phyloP scores from a whole-genome alignment of 1,140 invertebrate genomes.

The Dendrolimus kikuchii region DNA sequence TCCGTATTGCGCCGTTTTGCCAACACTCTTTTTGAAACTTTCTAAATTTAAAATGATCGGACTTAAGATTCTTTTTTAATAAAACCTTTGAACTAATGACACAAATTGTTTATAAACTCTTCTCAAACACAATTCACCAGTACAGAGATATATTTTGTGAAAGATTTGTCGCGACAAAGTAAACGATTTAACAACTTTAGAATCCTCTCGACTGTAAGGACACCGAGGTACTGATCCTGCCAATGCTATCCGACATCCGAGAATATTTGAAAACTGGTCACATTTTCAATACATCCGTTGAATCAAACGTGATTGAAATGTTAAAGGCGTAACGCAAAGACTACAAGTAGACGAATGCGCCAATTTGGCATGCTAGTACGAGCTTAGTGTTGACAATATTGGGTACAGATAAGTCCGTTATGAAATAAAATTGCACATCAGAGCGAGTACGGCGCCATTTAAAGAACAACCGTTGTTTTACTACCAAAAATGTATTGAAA shows the following conservation, averaged over 20 bases:
- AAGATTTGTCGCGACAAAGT: slow-evolving; percentile 8
- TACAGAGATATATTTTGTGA: neutral
- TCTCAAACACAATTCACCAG: too few relatives aligned
- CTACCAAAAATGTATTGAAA: slow-evolving; percentile 3
- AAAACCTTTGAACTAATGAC: neutral
- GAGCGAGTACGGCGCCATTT: slow-evolving; percentile 17
- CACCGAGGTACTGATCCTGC: slow-evolving; percentile 36
- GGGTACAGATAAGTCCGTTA: slow-evolving; percentile 48
- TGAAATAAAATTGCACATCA: slow-evolving; percentile 12
- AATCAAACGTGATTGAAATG: slow-evolving; percentile 50
- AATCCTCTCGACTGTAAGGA: slow-evolving; percentile 36
- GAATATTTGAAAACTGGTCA: slow-evolving; percentile 44
- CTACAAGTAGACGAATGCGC: slow-evolving; percentile 22
- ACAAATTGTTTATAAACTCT: too few relatives aligned
- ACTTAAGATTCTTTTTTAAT: neutral
- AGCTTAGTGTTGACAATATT: slow-evolving; percentile 31
- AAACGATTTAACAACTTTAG: too few relatives aligned
- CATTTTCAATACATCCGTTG: slow-evolving; percentile 54
- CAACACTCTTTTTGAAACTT: slow-evolving; percentile 5
- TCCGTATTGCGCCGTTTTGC: slow-evolving; percentile 64
- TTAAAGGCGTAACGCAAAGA: slow-evolving; percentile 24
- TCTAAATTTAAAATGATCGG: neutral
- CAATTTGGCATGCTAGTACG: slow-evolving; percentile 35
- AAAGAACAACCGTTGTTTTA: slow-evolving; percentile 24
- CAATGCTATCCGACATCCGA: slow-evolving; percentile 24